These are phyloP conservation scores for Caenorhabditis tropicalis DNA, from an alignment of 1,140 invertebrate genomes.

Conservation along the genomic window DNA sequence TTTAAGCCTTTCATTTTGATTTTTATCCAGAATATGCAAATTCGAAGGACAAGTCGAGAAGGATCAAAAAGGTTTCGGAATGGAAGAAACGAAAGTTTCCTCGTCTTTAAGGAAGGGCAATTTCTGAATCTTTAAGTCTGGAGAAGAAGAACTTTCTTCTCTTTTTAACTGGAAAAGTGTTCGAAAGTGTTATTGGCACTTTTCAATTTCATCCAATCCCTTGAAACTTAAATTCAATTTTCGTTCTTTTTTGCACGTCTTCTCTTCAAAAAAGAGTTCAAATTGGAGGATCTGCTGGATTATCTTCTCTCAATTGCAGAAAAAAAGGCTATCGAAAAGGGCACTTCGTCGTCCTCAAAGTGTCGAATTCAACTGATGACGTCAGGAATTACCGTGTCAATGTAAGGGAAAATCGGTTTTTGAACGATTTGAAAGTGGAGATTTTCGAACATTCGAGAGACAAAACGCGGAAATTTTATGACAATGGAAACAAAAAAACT, in stretches of 20 bases:
- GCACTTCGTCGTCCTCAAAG: neutral
- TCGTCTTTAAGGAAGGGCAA: neutral
- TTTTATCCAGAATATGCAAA: constrained; percentile 22
- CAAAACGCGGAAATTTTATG: neutral
- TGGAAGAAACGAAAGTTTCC: neutral
- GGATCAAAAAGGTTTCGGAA: neutral
- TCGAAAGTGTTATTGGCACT: neutral
- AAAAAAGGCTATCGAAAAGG: constrained; percentile 1
- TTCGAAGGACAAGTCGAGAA: neutral
- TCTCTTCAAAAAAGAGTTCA: neutral
- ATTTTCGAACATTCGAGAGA: neutral
- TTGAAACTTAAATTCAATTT: neutral
- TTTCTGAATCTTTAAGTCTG: neutral
- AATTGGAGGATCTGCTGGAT: constrained; percentile 3
- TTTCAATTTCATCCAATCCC: neutral
- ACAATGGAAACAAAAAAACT: neutral
- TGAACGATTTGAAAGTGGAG: neutral
- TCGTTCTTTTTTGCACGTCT: neutral
- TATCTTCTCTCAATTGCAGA: constrained; percentile 2
- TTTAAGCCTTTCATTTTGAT: neutral
- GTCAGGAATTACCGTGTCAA: neutral
- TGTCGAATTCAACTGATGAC: neutral
- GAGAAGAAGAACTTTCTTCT: neutral
- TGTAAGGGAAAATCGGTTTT: neutral
- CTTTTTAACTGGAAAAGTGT: neutral